Evolutionary conservation across 1,140 invertebrate species (phyloP).

Genomic region (Brachionus rotundiformis): DNA sequence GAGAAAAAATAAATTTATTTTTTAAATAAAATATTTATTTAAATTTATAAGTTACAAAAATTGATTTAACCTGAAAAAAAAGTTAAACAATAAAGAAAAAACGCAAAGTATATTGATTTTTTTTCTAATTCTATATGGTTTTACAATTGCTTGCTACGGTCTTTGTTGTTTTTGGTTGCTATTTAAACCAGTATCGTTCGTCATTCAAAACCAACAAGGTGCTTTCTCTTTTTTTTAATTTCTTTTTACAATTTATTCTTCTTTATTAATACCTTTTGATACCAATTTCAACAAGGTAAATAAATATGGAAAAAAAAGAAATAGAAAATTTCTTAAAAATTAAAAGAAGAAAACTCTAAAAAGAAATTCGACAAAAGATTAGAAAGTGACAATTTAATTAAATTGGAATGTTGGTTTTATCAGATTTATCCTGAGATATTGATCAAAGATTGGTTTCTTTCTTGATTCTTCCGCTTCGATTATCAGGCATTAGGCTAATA

Average conservation of each 20-base stretch:
- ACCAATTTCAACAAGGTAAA: slow-evolving; percentile 15
- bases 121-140: slow-evolving; percentile 11
- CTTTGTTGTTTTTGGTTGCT: slow-evolving; percentile 18
- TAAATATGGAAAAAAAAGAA: not conserved
- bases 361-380: not conserved
- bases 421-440: not conserved
- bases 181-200: not conserved
- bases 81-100: slow-evolving; percentile 28
- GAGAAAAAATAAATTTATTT: not conserved
- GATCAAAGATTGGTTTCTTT: slow-evolving; percentile 43
- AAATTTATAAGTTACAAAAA: slow-evolving; percentile 15
- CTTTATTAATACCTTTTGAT: slow-evolving; percentile 15
- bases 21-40: slow-evolving; percentile 21
- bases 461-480: slow-evolving; percentile 42
- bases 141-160: slow-evolving; percentile 10
- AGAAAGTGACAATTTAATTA: not conserved
- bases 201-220: not conserved
- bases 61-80: not conserved
- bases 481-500: slow-evolving; percentile 13
- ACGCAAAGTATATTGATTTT: slow-evolving; percentile 20
- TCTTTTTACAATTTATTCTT: not conserved
- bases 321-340: slow-evolving; percentile 21
- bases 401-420: slow-evolving; percentile 31
- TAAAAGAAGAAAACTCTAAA: slow-evolving; percentile 24
- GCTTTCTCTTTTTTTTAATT: slow-evolving; percentile 5